These are phyloP conservation scores for Drosophila sturtevanti DNA, from an alignment of 1,140 invertebrate genomes.

Conservation along the genomic window DNA sequence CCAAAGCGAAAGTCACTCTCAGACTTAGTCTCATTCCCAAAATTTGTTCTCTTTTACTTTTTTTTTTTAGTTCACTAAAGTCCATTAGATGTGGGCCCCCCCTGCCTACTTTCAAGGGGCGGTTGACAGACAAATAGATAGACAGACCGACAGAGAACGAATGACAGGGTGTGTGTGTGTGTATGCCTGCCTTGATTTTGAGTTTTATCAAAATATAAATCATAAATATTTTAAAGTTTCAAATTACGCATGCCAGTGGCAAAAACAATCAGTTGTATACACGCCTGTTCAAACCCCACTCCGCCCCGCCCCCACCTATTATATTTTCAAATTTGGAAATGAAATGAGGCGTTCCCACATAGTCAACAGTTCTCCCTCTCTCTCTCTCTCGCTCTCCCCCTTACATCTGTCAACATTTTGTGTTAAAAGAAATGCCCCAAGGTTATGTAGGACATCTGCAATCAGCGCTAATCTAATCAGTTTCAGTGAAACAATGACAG, in stretches of 20 bases:
- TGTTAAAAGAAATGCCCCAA: background rate
- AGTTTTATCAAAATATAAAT: conserved; percentile 57
- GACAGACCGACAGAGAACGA: conserved; percentile 11
- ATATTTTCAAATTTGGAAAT: conserved; percentile 26
- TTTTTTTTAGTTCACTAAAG: background rate
- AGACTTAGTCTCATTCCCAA: background rate
- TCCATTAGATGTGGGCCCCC: conserved; percentile 2
- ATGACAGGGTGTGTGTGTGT: conserved; percentile 9
- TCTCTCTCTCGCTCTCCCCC: conserved; percentile 24
- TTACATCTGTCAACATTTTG: conserved; percentile 61
- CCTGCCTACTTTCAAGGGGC: conserved; percentile 3
- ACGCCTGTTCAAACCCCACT: conserved; percentile 7
- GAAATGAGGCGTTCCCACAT: conserved; percentile 34
- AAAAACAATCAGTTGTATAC: conserved; percentile 72
- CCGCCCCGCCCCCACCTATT: conserved; percentile 14
- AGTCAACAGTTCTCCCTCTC: conserved; percentile 7
- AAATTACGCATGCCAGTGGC: conserved; percentile 69
- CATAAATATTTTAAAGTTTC: conserved; percentile 81
- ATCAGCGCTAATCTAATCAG: conserved; percentile 73
- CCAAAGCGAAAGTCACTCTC: conserved; percentile 8
- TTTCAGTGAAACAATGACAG: conserved; percentile 33
- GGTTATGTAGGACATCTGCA: conserved; percentile 24
- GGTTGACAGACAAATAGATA: conserved; percentile 2
- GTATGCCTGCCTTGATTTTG: conserved; percentile 20
- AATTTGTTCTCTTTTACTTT: background rate